phyloP scores from a whole-genome alignment of 2,797 vertebrate species.

The Amblyopsis hoosieri region DNA sequence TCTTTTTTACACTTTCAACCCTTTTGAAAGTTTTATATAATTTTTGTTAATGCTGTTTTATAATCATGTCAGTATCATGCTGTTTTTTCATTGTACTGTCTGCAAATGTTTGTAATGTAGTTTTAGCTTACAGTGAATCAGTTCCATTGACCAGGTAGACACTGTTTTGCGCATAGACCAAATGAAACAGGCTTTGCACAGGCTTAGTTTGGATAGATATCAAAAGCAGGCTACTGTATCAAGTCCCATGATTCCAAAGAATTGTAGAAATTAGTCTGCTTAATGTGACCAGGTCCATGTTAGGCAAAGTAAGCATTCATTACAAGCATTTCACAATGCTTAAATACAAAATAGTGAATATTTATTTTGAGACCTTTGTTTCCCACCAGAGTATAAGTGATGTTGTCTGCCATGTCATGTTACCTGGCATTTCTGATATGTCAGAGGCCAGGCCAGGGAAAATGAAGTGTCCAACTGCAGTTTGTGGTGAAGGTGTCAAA shows the following conservation, averaged over 20 bases:
- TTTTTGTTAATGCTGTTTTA: slow-evolving; percentile 79
- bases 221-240: slow-evolving; percentile 3
- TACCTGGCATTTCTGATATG: slow-evolving; percentile 24
- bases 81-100: slow-evolving; percentile 18
- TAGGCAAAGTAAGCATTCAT: slow-evolving; percentile 21
- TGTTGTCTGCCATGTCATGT: slow-evolving; percentile 22
- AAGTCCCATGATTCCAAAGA: background rate
- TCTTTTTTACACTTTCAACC: slow-evolving; percentile 77
- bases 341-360: background rate
- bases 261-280: background rate
- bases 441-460: slow-evolving; percentile 35
- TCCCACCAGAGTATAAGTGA: slow-evolving; percentile 33
- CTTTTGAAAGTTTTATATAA: slow-evolving; percentile 76
- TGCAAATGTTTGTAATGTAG: slow-evolving; percentile 46
- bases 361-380: slow-evolving; percentile 29
- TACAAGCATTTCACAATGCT: background rate
- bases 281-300: slow-evolving; percentile 12
- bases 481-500: slow-evolving; percentile 40
- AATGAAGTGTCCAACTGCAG: slow-evolving; percentile 7
- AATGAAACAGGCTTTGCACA: background rate
- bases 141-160: slow-evolving; percentile 29
- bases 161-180: background rate
- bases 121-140: slow-evolving; percentile 25
- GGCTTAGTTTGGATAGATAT: background rate
- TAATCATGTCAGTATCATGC: slow-evolving; percentile 54